Evolutionary conservation across 2,888 invertebrate species (phyloP).

Genomic region (Panzeria rudis): DNA sequence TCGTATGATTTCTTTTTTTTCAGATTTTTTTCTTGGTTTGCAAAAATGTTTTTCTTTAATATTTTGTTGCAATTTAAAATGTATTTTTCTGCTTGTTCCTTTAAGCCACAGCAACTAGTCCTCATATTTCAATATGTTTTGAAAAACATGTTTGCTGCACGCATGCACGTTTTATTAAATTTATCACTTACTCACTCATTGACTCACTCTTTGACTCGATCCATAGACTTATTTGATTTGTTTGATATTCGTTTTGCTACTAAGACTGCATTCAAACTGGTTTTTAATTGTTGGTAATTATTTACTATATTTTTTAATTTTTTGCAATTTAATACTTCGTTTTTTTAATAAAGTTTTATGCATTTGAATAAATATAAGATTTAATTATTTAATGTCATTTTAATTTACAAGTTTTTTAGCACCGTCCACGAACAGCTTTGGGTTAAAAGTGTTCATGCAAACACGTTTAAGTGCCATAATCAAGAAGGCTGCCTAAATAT

Average conservation of each 20-base stretch:
- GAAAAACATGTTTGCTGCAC: conserved; percentile 61
- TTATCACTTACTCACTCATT: conserved; percentile 39
- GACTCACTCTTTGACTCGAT: conserved; percentile 22
- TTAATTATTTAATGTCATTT: conserved; percentile 64
- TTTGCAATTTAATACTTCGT: conserved; percentile 8
- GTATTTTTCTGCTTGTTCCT: conserved; percentile 27
- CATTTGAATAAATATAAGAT: conserved; percentile 43
- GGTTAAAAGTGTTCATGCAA: conserved; percentile 42
- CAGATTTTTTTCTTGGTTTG: conserved; percentile 3
- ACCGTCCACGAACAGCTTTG: conserved; percentile 31
- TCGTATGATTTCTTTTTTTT: conserved; percentile 51
- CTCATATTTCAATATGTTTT: conserved; percentile 51
- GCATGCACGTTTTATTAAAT: conserved; percentile 59
- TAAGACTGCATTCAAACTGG: conserved; percentile 50
- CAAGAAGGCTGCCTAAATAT: conserved; percentile 30
- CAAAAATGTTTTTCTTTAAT: conserved; percentile 31
- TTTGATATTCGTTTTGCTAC: conserved; percentile 11
- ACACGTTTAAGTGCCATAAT: conserved; percentile 44
- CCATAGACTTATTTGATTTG: not conserved
- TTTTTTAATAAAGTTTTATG: conserved; percentile 2
- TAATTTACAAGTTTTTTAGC: conserved; percentile 49
- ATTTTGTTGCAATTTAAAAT: conserved; percentile 41
- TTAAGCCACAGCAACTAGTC: conserved; percentile 27
- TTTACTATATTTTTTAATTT: conserved; percentile 3
- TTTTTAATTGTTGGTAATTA: conserved; percentile 65